Conservation (phyloP, 2,797 vertebrate genomes). For the Malurus leucopterus region DNA sequence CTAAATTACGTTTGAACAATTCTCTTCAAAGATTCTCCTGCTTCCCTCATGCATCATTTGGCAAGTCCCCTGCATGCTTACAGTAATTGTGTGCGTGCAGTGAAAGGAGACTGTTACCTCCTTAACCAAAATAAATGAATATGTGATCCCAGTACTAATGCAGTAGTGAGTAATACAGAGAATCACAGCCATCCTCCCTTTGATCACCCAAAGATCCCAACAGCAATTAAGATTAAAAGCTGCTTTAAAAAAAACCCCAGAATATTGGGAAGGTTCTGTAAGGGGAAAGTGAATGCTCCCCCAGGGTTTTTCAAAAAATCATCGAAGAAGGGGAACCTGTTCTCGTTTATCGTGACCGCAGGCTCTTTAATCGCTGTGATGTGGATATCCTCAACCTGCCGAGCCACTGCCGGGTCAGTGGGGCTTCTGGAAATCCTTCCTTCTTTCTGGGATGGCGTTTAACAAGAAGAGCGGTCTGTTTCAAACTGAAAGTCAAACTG, state of each 20-base stretch:
- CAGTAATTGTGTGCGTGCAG: conserved; percentile 45
- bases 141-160: neutral
- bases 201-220: conserved; percentile 19
- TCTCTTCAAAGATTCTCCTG: conserved; percentile 54
- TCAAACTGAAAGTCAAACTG: conserved; percentile 40
- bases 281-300: neutral
- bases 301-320: neutral
- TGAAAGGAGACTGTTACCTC: conserved; percentile 43
- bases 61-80: conserved; percentile 43
- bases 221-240: conserved; percentile 21
- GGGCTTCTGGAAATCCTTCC: conserved; percentile 18
- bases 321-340: neutral
- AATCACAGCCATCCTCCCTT: conserved; percentile 24
- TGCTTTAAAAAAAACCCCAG: neutral
- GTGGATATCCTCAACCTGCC: neutral
- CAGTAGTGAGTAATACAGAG: conserved; percentile 40
- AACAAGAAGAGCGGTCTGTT: conserved; percentile 2
- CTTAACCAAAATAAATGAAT: conserved; percentile 30
- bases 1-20: conserved; percentile 49
- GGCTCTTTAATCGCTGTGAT: neutral
- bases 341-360: accelerated
- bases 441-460: conserved; percentile 35
- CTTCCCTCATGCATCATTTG: conserved; percentile 21
- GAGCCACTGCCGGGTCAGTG: neutral
- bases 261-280: neutral